Evolutionary conservation across 2,113 vertebrate species (phyloP), one percentile per base, ranked within the genome.

Genomic region (Cavia aperea): DNA sequence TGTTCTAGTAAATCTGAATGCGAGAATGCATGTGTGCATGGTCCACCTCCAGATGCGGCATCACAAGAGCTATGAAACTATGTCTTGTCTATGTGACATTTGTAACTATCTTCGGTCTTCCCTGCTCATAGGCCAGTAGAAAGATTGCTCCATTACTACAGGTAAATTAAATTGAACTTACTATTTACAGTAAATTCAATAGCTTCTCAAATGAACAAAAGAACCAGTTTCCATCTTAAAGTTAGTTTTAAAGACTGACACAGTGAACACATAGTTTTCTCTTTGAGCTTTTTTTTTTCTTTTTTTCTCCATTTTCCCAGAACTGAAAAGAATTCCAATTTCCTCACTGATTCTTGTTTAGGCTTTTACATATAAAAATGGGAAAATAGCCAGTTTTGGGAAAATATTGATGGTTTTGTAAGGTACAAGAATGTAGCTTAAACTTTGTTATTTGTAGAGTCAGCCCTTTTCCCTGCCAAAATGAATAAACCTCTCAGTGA

Each of bases 391-490:
- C 95, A 96, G 77, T 93, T 94, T 65, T 79, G 12, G 58, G 91
- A 92, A 95, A 96, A 94, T 87, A 77, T 91, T 95, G 81, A 93
- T 93, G 46, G 60, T 93, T 93, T 95, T 95, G 62, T 90, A 93
- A 91, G 84, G 87, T 93, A 94, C 54, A 72, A 73, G 94, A 94
- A 96, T 94, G 92, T 78, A 83, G 89, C 86, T 93, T 95, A 93
- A 91, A 21, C 29, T 89, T 81, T 93, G 84, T 72, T 95, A 89
- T 89, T 92, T 93, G 82, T 87, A 92, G 58, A 95, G 92, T 96
- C 95, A 96, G 92, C 70, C 51, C 62, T 92, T 96, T 93, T 83
- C 72, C 36, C 87, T 94, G 96, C 94, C 96, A 96, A 96, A 96
- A 95, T 84, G 92, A 96, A 95, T 92, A 95, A 96, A 96, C 92